Conservation (phyloP, 2,797 vertebrate genomes). For the Chloroceryle amazona region DNA sequence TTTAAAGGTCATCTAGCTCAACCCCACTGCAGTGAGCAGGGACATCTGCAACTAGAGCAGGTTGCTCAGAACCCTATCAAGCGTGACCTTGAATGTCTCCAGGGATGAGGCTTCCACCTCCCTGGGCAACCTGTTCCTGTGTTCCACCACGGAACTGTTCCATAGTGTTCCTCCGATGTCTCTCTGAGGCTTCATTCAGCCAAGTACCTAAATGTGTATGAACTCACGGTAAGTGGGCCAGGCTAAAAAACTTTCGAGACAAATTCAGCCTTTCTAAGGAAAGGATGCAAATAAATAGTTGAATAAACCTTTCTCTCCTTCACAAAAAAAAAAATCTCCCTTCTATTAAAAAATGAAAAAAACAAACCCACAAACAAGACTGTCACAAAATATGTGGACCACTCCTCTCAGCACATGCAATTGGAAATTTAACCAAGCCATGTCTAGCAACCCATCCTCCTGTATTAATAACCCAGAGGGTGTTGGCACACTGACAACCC, state of each 20-base stretch:
- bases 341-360: neutral
- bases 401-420: neutral
- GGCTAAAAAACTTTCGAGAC: neutral
- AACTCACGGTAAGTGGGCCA: neutral
- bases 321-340: no score
- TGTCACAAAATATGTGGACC: neutral
- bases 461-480: fast-evolving
- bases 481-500: neutral
- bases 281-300: neutral
- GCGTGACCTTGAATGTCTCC: no score
- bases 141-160: no score
- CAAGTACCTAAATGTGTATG: neutral
- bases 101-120: no score
- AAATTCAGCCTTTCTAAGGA: neutral
- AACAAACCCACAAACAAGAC: neutral
- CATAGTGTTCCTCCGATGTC: neutral
- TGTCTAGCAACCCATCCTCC: neutral
- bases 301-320: neutral
- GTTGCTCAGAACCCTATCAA: no score
- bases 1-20: no score
- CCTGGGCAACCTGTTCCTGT: no score
- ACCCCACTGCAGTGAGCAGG: no score
- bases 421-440: neutral
- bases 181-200: neutral
- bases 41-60: no score